Evolutionary conservation across 2,113 vertebrate genomes (phyloP).

Genomic region (Nibea coibor): DNA sequence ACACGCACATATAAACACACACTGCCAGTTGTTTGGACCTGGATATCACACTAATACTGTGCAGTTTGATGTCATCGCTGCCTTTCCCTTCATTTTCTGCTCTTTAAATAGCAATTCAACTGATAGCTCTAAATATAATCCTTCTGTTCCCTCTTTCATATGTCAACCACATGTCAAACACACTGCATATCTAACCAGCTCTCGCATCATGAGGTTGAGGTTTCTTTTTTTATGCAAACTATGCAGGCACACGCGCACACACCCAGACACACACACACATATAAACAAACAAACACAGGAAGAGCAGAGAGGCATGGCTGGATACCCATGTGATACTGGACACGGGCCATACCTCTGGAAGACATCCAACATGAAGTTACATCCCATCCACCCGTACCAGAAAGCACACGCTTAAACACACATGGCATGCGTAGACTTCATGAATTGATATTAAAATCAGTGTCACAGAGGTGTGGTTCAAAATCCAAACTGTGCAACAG

Average conservation of each 20-base stretch:
- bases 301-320: background rate
- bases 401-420: background rate
- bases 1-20: constrained; percentile 27
- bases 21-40: background rate
- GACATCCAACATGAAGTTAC: constrained; percentile 44
- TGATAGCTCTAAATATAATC: constrained; percentile 52
- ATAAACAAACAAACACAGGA: constrained; percentile 40
- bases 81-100: constrained; percentile 18
- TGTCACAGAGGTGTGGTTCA: background rate
- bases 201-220: constrained; percentile 8
- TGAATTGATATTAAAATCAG: background rate
- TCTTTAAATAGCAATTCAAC: constrained; percentile 51
- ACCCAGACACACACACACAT: background rate
- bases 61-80: constrained; percentile 11
- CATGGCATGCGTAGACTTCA: background rate
- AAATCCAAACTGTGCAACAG: constrained; percentile 26
- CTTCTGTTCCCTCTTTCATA: constrained; percentile 32
- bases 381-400: constrained; percentile 42
- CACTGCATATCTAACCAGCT: background rate
- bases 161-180: constrained; percentile 27
- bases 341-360: constrained; percentile 41
- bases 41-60: background rate
- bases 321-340: constrained; percentile 33
- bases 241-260: constrained; percentile 9
- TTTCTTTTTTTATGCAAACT: constrained; percentile 6